These are phyloP conservation scores for Bungarus multicinctus DNA, from an alignment of 2,113 vertebrate species.

Conservation along the genomic window DNA sequence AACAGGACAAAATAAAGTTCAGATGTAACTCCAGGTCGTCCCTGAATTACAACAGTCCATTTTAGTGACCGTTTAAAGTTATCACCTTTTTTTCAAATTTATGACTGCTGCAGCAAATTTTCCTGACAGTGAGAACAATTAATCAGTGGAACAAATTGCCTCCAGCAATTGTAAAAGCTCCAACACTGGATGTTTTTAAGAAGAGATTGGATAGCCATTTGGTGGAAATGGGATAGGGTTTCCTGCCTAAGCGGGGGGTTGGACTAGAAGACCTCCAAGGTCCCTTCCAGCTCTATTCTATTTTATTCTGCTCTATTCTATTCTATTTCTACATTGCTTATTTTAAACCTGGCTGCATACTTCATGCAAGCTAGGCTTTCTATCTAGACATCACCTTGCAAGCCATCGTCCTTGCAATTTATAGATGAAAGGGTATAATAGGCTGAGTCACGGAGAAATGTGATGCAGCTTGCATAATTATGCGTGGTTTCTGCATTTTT, in stretches of 20 bases:
- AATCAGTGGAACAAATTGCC: too few relatives aligned
- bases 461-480: not conserved
- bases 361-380: not conserved
- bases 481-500: not conserved
- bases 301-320: too few relatives aligned
- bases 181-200: too few relatives aligned
- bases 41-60: not conserved
- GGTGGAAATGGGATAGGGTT: too few relatives aligned
- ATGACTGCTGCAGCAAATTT: too few relatives aligned
- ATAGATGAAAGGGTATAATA: not conserved
- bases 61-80: not conserved
- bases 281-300: too few relatives aligned
- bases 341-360: not conserved
- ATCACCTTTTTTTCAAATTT: too few relatives aligned
- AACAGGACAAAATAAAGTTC: not conserved
- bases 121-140: too few relatives aligned
- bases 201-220: too few relatives aligned
- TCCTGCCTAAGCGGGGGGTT: too few relatives aligned
- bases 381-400: not conserved
- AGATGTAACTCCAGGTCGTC: not conserved
- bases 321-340: not conserved
- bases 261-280: too few relatives aligned
- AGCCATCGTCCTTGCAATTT: not conserved
- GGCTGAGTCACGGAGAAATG: not conserved
- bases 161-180: too few relatives aligned